Percentiles rank a stretch among this genome's conserved stretches.
Conservation (phyloP, 2,888 invertebrate species). For the Mesorhabditis spiculigera region DNA sequence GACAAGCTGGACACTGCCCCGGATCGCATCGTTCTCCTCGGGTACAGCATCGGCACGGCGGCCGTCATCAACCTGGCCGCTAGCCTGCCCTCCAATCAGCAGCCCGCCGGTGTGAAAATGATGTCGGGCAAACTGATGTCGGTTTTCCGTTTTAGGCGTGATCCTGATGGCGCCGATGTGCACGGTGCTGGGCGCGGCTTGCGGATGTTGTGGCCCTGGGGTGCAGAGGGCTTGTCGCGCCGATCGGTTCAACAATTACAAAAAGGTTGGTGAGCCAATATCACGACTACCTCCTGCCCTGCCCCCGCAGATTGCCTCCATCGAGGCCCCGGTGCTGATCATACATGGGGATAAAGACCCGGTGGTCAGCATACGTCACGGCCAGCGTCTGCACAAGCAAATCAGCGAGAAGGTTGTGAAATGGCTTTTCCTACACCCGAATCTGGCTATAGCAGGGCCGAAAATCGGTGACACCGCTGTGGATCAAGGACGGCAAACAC, state of each 20-base stretch:
- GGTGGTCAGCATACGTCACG: conserved; percentile 40
- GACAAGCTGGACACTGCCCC: conserved; percentile 22
- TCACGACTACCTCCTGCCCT: no score
- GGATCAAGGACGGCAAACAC: conserved; percentile 33
- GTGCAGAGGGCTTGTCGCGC: conserved; percentile 24
- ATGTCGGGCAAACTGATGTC: conserved; percentile 11
- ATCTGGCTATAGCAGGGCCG: neutral
- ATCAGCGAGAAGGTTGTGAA: conserved; percentile 12
- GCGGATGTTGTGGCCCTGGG: conserved; percentile 27
- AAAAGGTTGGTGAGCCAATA: conserved; percentile 22
- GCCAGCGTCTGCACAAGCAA: conserved; percentile 24
- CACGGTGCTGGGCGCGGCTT: conserved; percentile 26
- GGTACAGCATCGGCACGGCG: conserved; percentile 44
- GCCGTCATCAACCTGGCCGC: conserved; percentile 28
- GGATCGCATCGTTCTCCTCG: conserved; percentile 32
- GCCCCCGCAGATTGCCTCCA: conserved; percentile 24
- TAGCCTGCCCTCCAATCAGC: neutral
- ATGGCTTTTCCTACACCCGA: no score
- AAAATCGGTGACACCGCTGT: conserved; percentile 26
- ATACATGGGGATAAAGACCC: conserved; percentile 41
- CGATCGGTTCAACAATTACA: conserved; percentile 32
- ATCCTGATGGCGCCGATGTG: conserved; percentile 41
- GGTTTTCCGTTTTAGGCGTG: conserved; percentile 21
- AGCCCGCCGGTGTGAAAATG: conserved; percentile 8
- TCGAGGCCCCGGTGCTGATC: conserved; percentile 36